Percentiles rank a stretch among this genome's conserved stretches.
Evolutionary conservation across 2,888 invertebrate species (phyloP).

Genomic region (Carcina quercana): DNA sequence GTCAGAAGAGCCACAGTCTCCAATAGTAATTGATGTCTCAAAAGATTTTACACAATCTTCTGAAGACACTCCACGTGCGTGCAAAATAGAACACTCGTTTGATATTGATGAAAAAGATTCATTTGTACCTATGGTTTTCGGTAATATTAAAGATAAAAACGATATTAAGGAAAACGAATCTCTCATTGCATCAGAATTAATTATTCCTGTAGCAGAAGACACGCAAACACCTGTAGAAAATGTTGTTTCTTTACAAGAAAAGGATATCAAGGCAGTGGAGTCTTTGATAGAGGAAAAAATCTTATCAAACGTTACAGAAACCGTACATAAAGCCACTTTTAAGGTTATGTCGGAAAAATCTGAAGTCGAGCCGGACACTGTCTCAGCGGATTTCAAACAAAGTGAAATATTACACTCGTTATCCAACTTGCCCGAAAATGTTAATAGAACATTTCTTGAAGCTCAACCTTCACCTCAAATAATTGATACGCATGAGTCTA

Average conservation of each 20-base stretch:
- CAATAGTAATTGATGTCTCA: too few relatives aligned
- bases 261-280: too few relatives aligned
- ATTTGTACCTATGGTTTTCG: slow-evolving; percentile 44
- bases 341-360: neutral
- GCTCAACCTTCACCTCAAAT: slow-evolving; percentile 13
- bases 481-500: slow-evolving; percentile 24
- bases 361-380: slow-evolving; percentile 30
- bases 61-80: too few relatives aligned
- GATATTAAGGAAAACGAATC: neutral
- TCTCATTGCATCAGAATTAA: neutral
- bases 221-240: too few relatives aligned
- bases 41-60: too few relatives aligned
- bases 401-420: slow-evolving; percentile 24
- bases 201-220: too few relatives aligned
- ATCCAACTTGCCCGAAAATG: slow-evolving; percentile 6
- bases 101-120: slow-evolving; percentile 34
- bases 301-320: neutral
- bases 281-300: neutral
- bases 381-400: slow-evolving; percentile 38
- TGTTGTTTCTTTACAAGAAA: too few relatives aligned
- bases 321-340: neutral
- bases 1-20: too few relatives aligned
- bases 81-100: slow-evolving; percentile 8
- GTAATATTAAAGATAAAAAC: slow-evolving; percentile 25
- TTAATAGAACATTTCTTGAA: neutral